These are phyloP conservation scores for Ligdia adustata DNA, from an alignment of 2,888 invertebrate genomes.

Conservation along the genomic window DNA sequence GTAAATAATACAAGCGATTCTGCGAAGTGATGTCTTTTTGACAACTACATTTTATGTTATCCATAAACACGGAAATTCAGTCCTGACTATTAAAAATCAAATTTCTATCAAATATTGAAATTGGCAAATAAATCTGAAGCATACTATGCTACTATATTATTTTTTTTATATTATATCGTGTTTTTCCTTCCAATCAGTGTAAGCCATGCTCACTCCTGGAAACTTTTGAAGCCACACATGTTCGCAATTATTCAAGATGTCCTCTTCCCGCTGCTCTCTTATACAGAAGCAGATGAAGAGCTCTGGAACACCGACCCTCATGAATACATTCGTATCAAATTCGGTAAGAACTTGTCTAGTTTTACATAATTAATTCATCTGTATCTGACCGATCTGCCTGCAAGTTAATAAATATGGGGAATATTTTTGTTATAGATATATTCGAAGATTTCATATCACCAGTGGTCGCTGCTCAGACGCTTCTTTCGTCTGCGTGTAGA, in stretches of 20 bases:
- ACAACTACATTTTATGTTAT: too few relatives aligned
- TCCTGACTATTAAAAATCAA: too few relatives aligned
- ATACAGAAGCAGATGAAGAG: constrained; percentile 97
- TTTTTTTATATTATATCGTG: too few relatives aligned
- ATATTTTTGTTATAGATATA: constrained; percentile 93
- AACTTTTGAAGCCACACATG: constrained; percentile 97
- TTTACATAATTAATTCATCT: too few relatives aligned
- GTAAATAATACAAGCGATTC: too few relatives aligned
- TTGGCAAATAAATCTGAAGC: too few relatives aligned
- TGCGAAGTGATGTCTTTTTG: too few relatives aligned
- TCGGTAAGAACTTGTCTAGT: constrained; percentile 92
- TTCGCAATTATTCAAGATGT: constrained; percentile 96
- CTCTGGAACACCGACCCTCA: constrained; percentile 98
- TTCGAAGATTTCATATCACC: constrained; percentile 99
- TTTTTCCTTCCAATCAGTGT: too few relatives aligned
- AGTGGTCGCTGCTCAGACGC: constrained; percentile 95
- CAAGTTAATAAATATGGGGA: too few relatives aligned
- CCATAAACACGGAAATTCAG: too few relatives aligned
- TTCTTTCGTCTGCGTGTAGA: constrained; percentile 94
- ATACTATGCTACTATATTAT: too few relatives aligned
- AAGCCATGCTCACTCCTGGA: constrained; percentile 97
- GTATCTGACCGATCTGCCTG: background rate
- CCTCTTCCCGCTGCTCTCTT: constrained; percentile 98
- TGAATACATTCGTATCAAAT: constrained; percentile 98
- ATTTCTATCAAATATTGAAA: too few relatives aligned